These are phyloP conservation scores for Synergus itoensis DNA, from an alignment of 2,888 invertebrate species.

Conservation along the genomic window DNA sequence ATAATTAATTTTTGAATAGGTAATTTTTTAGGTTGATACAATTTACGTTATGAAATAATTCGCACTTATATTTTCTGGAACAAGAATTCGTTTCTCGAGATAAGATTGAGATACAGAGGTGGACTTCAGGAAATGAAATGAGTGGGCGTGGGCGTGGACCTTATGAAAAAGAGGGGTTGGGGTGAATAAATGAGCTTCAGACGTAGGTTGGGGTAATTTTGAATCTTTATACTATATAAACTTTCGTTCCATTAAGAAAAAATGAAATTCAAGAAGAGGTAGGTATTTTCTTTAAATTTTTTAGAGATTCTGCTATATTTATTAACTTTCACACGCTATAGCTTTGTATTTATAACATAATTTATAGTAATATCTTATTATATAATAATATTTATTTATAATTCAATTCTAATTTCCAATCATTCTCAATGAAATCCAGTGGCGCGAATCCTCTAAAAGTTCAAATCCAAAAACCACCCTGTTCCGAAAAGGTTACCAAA, in stretches of 20 bases:
- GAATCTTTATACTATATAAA: neutral
- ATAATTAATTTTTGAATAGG: too few relatives aligned
- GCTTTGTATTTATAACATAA: too few relatives aligned
- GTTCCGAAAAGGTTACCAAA: neutral
- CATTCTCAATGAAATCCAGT: neutral
- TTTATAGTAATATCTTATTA: too few relatives aligned
- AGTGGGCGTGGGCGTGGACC: neutral
- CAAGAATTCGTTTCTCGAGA: neutral
- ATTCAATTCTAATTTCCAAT: too few relatives aligned
- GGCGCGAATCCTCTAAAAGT: neutral
- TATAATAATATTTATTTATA: neutral
- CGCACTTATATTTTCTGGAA: neutral
- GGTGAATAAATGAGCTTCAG: neutral
- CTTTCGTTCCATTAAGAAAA: neutral
- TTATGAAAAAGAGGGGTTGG: neutral
- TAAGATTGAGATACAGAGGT: neutral
- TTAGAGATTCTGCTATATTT: too few relatives aligned
- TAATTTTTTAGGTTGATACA: too few relatives aligned
- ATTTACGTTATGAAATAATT: too few relatives aligned
- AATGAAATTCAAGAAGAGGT: neutral
- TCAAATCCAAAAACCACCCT: neutral
- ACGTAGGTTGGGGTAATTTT: neutral
- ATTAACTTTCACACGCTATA: too few relatives aligned
- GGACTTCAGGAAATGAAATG: neutral
- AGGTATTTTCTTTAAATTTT: too few relatives aligned